Evolutionary conservation across 2,113 vertebrate genomes (phyloP), one percentile per base, ranked within the genome.

Genomic region (Glareola pratincola): DNA sequence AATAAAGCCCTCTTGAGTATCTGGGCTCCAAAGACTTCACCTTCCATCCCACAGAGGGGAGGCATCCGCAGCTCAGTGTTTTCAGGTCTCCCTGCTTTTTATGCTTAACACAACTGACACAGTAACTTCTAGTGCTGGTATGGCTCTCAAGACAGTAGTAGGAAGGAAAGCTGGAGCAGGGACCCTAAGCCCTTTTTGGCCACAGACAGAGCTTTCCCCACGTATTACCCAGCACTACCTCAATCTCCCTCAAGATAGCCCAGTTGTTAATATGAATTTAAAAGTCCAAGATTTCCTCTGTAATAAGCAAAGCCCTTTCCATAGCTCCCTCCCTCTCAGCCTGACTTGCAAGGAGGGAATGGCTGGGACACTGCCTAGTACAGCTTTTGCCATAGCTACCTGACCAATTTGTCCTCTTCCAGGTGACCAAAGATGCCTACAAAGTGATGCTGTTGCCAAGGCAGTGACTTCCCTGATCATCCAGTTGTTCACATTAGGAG

Each of bases 321-420:
- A 47, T 14, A 45, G 6, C 11, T 54, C 12, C 10, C 4, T 81
- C 12, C 8, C 6, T 64, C 48, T 32, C 57, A 88, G 29, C 7
- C 34, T 48, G 26, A 79, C 26, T 24, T 43, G 16, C 14, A 47
- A 73, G 8, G 14, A 82, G 8, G 11, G 9, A 72, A 47, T 12
- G 2, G 12, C 15, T 30, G 22, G 8, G 2, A 4, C 2, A 3
- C 4, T 48, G 6, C 6, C 11, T 67, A 3, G 43, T 41, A 18
- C 4, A 27, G 2, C 3, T 9, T 75, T 63, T 45, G 3, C 4
- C 23, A 12, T 22, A 34, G 9, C 32, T 60, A 29, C 12, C 6
- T 2, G 1, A 47, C 8, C 30, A 60, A 27, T 60, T 72, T 79
- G 15, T 22, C 34, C 53, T 66, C 37, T 54, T 76, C 34, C 34